Evolutionary conservation across 2,888 invertebrate genomes (phyloP), one percentile per base, ranked within the genome.

Genomic region (Leptothorax acervorum): DNA sequence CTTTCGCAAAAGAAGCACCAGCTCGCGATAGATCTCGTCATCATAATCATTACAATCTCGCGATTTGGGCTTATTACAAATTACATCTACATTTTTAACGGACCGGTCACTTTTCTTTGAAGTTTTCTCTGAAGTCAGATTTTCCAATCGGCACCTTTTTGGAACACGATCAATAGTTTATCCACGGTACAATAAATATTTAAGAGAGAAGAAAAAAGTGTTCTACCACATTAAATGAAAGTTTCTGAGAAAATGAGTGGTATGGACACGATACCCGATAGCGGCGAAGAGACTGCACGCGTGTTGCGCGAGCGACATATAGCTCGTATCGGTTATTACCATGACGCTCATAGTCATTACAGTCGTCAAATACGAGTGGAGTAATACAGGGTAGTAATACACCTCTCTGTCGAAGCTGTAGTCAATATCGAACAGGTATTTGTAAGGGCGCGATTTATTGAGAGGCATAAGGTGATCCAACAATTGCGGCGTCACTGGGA

Each of bases 361-460:
- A 15, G 23, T 55, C 15, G 71, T 39, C 23, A 71, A 23, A 0
- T 71, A 71, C 3, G 53, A 35, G 12, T 71, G 23, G 4, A 71
- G 23, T n/a, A 73, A 57, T 57, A 73, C 53, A 0, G 42, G 42
- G 42, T 57, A 71, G 23, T 73, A 73, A 23, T 60, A 74, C 2
- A 18, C n/a, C 12, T 74, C 74, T 12, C 31, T 74, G 28, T 60
- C 60, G 18, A 74, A 60, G 42, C 74, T 42, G 39, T 45, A 74
- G 42, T 74, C 57, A 31, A 74, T 5, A 60, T 74, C 28, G 31
- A 60, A 74, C 0, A 74, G 12, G 1, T 76, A 65, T 12, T 65
- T 65, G 8, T 76, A 39, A 11, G 76, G 63, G 9, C 65, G 65
- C 3, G 76, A 78, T 66, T 78, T 42, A 55, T 78, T 78, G 42